Evolutionary conservation across 2,113 vertebrate genomes (phyloP).

Genomic region (Prunella fulvescens): DNA sequence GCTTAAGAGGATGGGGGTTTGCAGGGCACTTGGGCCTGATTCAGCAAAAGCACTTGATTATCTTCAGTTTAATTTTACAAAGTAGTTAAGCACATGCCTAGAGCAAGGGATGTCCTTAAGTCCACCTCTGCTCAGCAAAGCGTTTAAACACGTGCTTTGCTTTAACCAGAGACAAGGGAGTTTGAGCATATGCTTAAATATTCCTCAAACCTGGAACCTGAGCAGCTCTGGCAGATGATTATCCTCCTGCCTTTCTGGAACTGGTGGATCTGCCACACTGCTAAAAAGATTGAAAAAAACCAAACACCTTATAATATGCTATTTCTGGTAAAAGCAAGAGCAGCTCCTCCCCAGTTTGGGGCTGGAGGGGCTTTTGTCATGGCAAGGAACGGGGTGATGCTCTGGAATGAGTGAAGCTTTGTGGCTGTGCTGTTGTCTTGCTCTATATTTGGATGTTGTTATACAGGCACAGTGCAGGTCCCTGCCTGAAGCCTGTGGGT

Average conservation of each 20-base stretch:
- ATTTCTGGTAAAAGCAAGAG: neutral
- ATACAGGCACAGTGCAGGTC: neutral
- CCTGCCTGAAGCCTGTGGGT: neutral
- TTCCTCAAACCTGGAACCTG: neutral
- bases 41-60: constrained; percentile 2
- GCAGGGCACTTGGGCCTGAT: neutral
- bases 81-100: constrained; percentile 1
- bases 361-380: neutral
- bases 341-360: neutral
- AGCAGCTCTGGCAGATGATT: neutral
- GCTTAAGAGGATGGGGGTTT: neutral
- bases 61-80: constrained; percentile 7
- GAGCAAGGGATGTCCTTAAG: constrained; percentile 1
- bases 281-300: neutral
- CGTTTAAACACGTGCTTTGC: neutral
- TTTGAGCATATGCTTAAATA: neutral
- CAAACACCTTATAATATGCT: neutral
- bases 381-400: neutral
- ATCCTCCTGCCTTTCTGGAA: neutral
- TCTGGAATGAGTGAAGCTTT: neutral
- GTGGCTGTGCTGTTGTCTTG: neutral
- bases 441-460: neutral
- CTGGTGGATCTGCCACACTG: neutral
- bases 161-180: neutral
- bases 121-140: constrained; percentile 30